Conservation (phyloP, 2,888 invertebrate species). For the Zelleria hepariella region DNA sequence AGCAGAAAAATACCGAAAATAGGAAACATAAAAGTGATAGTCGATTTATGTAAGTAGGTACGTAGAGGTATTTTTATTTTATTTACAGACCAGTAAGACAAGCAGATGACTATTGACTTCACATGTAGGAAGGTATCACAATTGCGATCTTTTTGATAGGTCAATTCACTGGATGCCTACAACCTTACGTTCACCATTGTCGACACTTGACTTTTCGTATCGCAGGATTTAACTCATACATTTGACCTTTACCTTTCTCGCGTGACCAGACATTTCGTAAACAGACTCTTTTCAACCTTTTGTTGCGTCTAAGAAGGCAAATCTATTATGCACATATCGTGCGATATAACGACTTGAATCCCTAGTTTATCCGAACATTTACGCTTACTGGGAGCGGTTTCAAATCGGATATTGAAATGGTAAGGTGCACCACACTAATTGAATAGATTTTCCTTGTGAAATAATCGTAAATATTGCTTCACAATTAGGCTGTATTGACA, state of each 20-base stretch:
- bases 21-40: no score
- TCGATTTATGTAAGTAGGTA: no score
- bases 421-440: constrained; percentile 21
- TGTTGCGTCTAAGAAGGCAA: constrained; percentile 30
- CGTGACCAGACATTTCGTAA: constrained; percentile 42
- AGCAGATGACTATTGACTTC: no score
- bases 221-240: constrained; percentile 28
- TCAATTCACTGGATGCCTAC: neutral
- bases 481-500: neutral
- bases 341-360: neutral
- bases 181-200: constrained; percentile 14
- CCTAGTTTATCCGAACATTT: neutral
- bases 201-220: constrained; percentile 18
- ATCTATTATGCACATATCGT: neutral
- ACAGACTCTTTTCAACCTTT: constrained; percentile 19
- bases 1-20: no score
- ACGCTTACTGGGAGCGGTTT: neutral
- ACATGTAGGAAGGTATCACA: neutral
- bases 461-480: constrained; percentile 13
- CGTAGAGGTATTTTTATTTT: no score
- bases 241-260: constrained; percentile 38
- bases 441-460: constrained; percentile 27
- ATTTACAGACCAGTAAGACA: no score
- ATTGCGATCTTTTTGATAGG: neutral
- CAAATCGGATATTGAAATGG: constrained; percentile 14